Evolutionary conservation across 2,797 vertebrate genomes (phyloP).

Genomic region (Malacoctenus gilli): DNA sequence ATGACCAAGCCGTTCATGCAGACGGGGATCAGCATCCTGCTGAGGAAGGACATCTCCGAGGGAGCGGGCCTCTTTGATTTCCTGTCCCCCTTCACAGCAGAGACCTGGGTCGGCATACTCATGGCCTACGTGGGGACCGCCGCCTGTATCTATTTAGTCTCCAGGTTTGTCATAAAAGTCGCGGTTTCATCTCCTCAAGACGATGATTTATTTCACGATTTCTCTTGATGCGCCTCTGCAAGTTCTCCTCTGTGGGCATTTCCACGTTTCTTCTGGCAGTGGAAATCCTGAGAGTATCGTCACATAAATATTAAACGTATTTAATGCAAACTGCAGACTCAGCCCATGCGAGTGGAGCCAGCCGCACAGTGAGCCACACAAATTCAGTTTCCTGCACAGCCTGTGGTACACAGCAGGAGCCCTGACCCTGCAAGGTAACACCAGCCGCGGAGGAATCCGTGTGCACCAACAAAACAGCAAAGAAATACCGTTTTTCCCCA

Average conservation of each 20-base stretch:
- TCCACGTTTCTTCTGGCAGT: constrained; percentile 14
- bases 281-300: constrained; percentile 11
- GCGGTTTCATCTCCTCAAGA: no score
- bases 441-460: no score
- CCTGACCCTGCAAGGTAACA: constrained; percentile 87
- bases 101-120: constrained; percentile 88
- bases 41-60: constrained; percentile 83
- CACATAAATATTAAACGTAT: constrained; percentile 22
- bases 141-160: constrained; percentile 84
- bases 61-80: constrained; percentile 84
- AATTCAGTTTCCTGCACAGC: constrained; percentile 86
- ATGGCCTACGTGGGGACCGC: constrained; percentile 86
- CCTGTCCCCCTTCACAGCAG: constrained; percentile 85
- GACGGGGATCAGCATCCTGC: constrained; percentile 88
- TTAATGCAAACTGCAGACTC: constrained; percentile 75
- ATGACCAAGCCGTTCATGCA: constrained; percentile 92
- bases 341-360: constrained; percentile 90
- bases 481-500: background rate
- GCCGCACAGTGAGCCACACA: constrained; percentile 82
- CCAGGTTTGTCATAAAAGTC: constrained; percentile 76
- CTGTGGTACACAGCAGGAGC: constrained; percentile 90
- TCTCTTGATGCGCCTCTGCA: background rate
- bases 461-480: background rate
- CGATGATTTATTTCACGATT: background rate
- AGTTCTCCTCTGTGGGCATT: background rate